These are phyloP conservation scores for Cyprinodon tularosa DNA, from an alignment of 2,113 vertebrate genomes.

Conservation along the genomic window DNA sequence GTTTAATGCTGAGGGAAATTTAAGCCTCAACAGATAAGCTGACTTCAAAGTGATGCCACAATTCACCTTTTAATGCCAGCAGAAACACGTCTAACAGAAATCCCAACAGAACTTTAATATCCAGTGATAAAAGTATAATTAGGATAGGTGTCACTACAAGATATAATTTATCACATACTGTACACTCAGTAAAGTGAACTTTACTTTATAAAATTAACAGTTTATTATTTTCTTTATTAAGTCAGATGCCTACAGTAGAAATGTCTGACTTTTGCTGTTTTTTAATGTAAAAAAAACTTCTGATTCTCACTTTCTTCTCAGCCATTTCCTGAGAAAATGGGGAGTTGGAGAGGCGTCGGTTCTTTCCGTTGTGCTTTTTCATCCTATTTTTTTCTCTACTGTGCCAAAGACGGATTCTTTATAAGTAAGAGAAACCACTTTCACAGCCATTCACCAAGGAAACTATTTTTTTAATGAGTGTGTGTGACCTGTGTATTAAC, in stretches of 20 bases:
- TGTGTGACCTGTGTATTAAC: neutral
- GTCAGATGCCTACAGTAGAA: slow-evolving; percentile 19
- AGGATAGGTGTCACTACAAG: neutral
- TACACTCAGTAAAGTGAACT: neutral
- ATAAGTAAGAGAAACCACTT: slow-evolving; percentile 42
- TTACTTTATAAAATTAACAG: slow-evolving; percentile 34
- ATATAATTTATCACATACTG: neutral
- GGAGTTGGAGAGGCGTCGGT: slow-evolving; percentile 17
- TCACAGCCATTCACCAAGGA: slow-evolving; percentile 37
- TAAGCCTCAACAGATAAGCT: neutral
- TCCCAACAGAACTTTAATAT: neutral
- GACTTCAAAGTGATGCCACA: neutral
- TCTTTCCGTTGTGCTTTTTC: slow-evolving; percentile 54
- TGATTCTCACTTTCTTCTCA: slow-evolving; percentile 30
- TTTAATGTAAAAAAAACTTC: slow-evolving; percentile 16
- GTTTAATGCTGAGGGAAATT: neutral
- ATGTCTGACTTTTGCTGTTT: slow-evolving; percentile 38
- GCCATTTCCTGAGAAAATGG: slow-evolving; percentile 10
- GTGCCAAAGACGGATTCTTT: slow-evolving; percentile 54
- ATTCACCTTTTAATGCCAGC: neutral
- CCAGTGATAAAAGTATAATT: neutral
- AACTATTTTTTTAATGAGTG: slow-evolving; percentile 19
- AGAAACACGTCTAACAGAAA: neutral
- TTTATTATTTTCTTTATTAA: slow-evolving; percentile 30
- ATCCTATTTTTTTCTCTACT: slow-evolving; percentile 45